Base-by-base conservation (phyloP, 1,140 invertebrate genomes). In the Whitmania pigra region DNA sequence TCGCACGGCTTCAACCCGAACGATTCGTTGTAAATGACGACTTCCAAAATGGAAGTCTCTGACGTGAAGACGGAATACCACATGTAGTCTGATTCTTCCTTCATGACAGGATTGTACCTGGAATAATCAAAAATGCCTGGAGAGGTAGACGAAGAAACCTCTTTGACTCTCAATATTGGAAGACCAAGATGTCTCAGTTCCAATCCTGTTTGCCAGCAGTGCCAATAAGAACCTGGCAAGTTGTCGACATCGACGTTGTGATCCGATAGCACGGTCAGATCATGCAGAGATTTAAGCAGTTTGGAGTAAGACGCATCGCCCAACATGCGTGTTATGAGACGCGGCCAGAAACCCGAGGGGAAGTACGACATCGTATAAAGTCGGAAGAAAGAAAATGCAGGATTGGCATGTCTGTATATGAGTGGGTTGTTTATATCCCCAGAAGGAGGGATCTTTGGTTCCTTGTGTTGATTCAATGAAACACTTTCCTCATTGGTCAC, bases 311-410 rank as follows among this genome's bases (percentile, higher is more conserved):
- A 71, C 18, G 72, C 89, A 80, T 98, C 94, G 0, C 92, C 92
- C 31, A 98, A 81, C 67, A 97, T 88, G 27, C 94, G 83, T 0
- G 93, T 93, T 18, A 95, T 92, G 4, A 99, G 85, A 15, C 95
- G 84, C 0, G 94, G 91, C 96, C 95, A 98, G 82, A 99, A 99
- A 0, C 96, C 96, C 75, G 91, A 91, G 0, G 96, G 96, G 79
- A 98, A 92, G 82, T 98, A 99, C 0, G 94, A 94, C 87, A 98
- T 90, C 7, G 83, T 76, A 75, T 84, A 85, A 2, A 85, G 77
- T 25, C 84, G 77, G 49, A 80, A 77, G 69, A 81, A 74, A 5
- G 80, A 79, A 60, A 79, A 78, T 15, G 76, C 76, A 20, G 79
- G 76, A 72, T 79, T 78, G n/a, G 66, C 57, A 18, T 63, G 22